Base-by-base conservation (phyloP, 2,797 vertebrate genomes). In the Rhinogobio ventralis region DNA sequence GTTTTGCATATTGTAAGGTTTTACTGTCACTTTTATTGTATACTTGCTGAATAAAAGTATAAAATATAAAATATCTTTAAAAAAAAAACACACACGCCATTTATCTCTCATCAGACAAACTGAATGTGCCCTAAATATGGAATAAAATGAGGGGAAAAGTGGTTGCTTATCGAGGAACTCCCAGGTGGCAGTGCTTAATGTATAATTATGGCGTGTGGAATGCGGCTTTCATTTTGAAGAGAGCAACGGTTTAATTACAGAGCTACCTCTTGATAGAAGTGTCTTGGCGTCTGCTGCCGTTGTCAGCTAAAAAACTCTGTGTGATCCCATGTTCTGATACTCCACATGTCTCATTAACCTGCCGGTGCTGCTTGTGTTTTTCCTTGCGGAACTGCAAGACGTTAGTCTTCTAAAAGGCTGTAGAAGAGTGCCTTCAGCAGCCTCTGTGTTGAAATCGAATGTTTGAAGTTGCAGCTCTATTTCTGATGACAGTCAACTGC, bases 131-230 rank as follows among this genome's bases (percentile, higher is more conserved):
- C 81, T 87, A 86, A 91, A 91, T 90, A 71, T 79, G 82, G 66
- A 84, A 74, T 67, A 87, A 86, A 85, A 69, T 67, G 25, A 72
- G 68, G 77, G 55, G 36, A 68, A 82, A 64, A 76, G 51, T 75
- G 82, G 66, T n/a, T 74, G 49, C 76, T 89, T 89, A 87, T 82
- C 62, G 78, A 87, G 85, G 51, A 53, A 84, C 87, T 89, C 81
- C 85, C 83, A 88, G 88, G 86, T 88, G 87, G 72, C 85, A 86
- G 83, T 85, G 72, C 87, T 89, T 88, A 87, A 87, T 88, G 88
- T 88, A 86, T 87, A 92, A 90, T 86, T 88, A 81, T 86, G 67
- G 64, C 42, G 28, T 33, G 73, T 82, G 71, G 81, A 82, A 87
- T 84, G 64, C 74, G 10, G 39, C 82, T 88, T 85, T 83, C 80